A percentile compares a stretch with the other conserved stretches of the same genome.
Conservation (phyloP, 2,888 invertebrate species). For the Machimus rusticus region DNA sequence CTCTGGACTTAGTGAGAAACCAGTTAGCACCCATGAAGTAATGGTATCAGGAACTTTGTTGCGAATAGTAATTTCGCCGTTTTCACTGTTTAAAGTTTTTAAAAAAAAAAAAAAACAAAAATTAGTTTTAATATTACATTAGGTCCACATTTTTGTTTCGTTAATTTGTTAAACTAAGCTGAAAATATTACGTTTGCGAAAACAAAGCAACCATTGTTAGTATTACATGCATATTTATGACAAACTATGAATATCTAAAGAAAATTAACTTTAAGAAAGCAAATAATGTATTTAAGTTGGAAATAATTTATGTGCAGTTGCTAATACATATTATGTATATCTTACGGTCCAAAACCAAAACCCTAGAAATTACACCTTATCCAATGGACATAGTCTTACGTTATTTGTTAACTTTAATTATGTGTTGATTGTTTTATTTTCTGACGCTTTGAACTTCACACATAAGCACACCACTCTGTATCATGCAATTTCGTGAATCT, state of each 20-base stretch:
- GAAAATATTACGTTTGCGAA: not conserved
- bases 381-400: not conserved
- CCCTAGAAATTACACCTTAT: not conserved
- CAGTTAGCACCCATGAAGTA: constrained; percentile 85
- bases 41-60: constrained; percentile 81
- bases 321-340: no score
- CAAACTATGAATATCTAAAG: not conserved
- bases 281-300: not conserved
- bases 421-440: not conserved
- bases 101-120: not conserved
- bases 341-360: not conserved
- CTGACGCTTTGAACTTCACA: not conserved
- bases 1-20: constrained; percentile 79
- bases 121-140: not conserved
- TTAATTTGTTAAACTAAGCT: not conserved
- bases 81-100: not conserved
- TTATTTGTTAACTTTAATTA: not conserved
- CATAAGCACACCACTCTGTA: not conserved
- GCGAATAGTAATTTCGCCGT: constrained; percentile 64
- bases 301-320: not conserved
- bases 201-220: not conserved
- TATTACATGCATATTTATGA: not conserved
- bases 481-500: not conserved
- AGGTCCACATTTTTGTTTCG: not conserved
- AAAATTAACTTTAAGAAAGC: not conserved